Percentiles rank a stretch among this genome's conserved stretches.
These are phyloP conservation scores for Timandra comae DNA, from an alignment of 2,888 invertebrate species.

Conservation along the genomic window DNA sequence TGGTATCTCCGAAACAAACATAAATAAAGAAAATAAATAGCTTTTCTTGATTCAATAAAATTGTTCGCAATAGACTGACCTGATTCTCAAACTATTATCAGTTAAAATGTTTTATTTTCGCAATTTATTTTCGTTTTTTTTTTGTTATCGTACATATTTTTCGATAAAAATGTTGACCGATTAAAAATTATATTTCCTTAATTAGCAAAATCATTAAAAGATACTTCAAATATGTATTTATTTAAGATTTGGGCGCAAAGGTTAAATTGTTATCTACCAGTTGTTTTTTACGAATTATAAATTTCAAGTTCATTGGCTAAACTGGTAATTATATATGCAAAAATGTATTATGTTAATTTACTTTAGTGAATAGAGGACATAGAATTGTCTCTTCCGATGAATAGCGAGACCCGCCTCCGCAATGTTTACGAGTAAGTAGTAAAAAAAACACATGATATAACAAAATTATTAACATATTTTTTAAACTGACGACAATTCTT, in stretches of 20 bases:
- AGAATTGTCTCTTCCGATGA: constrained; percentile 30
- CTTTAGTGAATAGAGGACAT: constrained; percentile 28
- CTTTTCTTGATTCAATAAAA: constrained; percentile 18
- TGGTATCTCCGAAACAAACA: background rate
- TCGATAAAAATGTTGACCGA: constrained; percentile 25
- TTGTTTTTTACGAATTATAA: constrained; percentile 2
- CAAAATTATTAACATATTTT: too few species aligned
- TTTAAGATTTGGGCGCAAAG: too few species aligned
- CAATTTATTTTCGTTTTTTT: constrained; percentile 17
- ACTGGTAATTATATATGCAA: constrained; percentile 29
- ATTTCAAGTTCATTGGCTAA: constrained; percentile 25
- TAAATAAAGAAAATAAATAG: constrained; percentile 15
- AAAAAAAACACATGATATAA: too few species aligned
- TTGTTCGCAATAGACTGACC: constrained; percentile 16
- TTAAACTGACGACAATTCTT: too few species aligned
- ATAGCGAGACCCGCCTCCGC: constrained; percentile 32
- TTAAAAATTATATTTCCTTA: constrained; percentile 9
- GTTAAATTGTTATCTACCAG: too few species aligned
- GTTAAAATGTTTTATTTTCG: constrained; percentile 11
- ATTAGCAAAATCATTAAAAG: too few species aligned
- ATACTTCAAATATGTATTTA: too few species aligned
- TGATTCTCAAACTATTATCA: constrained; percentile 13
- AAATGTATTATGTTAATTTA: constrained; percentile 33
- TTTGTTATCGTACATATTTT: constrained; percentile 16
- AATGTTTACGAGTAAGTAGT: too few species aligned